A percentile compares a stretch with the other conserved stretches of the same genome.
phyloP scores from a whole-genome alignment of 2,888 invertebrate genomes.

The Pristionchus exspectatus region DNA sequence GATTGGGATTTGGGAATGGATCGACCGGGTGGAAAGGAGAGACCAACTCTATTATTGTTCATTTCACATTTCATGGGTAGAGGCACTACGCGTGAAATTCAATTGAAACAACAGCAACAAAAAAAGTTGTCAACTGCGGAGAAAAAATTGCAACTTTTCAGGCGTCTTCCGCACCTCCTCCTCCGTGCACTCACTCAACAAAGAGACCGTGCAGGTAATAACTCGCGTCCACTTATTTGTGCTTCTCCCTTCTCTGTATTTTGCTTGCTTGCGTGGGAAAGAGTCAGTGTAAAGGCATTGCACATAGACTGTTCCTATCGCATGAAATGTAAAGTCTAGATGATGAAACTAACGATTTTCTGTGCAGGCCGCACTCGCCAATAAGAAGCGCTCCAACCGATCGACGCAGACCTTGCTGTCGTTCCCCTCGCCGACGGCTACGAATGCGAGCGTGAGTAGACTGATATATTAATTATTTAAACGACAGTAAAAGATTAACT shows the following conservation, averaged over 20 bases:
- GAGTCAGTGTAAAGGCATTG: not conserved
- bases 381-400: slow-evolving; percentile 62
- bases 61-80: not conserved
- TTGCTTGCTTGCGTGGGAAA: not conserved
- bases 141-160: slow-evolving; percentile 31
- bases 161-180: slow-evolving; percentile 65
- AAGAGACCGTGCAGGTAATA: slow-evolving; percentile 57
- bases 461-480: not conserved
- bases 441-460: slow-evolving; percentile 57
- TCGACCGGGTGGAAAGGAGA: no score
- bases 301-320: not conserved
- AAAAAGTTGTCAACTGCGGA: not conserved
- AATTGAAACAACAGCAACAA: not conserved
- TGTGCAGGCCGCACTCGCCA: slow-evolving; percentile 63
- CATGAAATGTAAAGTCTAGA: not conserved
- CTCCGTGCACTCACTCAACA: slow-evolving; percentile 61
- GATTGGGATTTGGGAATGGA: no score
- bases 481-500: not conserved
- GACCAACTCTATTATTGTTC: no score
- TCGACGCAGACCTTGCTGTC: slow-evolving; percentile 74
- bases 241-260: no score
- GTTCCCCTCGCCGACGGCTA: slow-evolving; percentile 67
- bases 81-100: not conserved
- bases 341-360: not conserved
- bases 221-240: not conserved